Base-by-base conservation (phyloP, 2,113 vertebrate genomes). In the Percina caprodes region DNA sequence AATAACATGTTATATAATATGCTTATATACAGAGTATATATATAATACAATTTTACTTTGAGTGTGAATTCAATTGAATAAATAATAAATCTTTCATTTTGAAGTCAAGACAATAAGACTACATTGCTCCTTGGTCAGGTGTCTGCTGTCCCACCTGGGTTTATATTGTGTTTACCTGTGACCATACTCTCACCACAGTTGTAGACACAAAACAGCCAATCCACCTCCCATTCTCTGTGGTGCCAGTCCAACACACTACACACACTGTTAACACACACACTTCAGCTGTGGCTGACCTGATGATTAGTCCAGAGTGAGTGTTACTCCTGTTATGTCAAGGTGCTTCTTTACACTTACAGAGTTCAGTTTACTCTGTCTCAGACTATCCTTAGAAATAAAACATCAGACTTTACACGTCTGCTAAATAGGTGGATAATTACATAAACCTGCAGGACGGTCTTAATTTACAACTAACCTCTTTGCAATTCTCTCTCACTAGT, bases 401-500 rank as follows among this genome's bases (percentile, higher is more conserved):
- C 26, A 56, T 16, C 30, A 46, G 15, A 51, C 62, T 21, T 60
- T 3, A 63, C 52, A 51, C 63, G 33, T 75, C 69, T 11, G 79
- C 63, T 62, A 67, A 79, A 15, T 18, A 74, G 68, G 49, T 6
- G 19, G 19, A 78, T 82, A 75, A 83, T 84, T 54, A 78, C 23
- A 66, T 39, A 21, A 78, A 67, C 54, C 77, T 75, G 30, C 54
- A 67, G 3, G 48, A 65, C 24, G 19, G 35, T 54, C 48, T 60
- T 45, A 10, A 73, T 66, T 82, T 46, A 72, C 77, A 35, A 61
- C 51, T 70, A 23, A 69, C 70, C 70, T 73, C 70, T 73, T 13
- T 39, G 61, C 7, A 30, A 33, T 30, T 6, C 15, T 49, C 49
- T 23, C 39, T 71, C 67, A 8, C 56, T 60, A 84, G 18, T 21